Conservation (phyloP, 2,797 vertebrate species). For the Enteromius paludinosus region DNA sequence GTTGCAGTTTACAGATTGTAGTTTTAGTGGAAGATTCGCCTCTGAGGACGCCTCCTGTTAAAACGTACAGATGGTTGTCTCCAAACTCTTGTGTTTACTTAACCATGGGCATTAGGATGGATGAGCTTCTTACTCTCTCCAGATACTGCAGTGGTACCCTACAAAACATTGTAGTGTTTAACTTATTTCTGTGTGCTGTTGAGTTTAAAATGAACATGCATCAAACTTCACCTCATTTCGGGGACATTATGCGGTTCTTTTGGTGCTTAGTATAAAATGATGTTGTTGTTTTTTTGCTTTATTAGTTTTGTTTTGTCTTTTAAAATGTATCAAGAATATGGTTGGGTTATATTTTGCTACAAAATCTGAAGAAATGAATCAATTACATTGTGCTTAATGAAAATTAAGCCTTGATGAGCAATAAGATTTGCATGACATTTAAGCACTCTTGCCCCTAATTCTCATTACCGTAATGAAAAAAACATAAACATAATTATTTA, state of each 20-base stretch:
- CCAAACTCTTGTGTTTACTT: conserved; percentile 47
- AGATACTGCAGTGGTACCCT: conserved; percentile 15
- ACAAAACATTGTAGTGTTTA: not conserved
- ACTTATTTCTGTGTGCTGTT: not conserved
- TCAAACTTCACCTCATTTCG: not conserved
- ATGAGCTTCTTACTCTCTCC: conserved; percentile 42
- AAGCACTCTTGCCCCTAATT: not conserved
- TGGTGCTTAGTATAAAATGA: not conserved
- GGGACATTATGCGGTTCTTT: not conserved
- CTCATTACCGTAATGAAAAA: conserved; percentile 12
- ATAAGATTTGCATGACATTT: conserved; percentile 13
- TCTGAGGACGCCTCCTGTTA: conserved; percentile 25
- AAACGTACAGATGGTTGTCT: conserved; percentile 50
- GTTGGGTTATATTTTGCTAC: not conserved
- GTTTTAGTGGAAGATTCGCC: conserved; percentile 5
- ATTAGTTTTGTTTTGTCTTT: not conserved
- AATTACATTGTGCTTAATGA: not conserved
- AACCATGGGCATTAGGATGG: conserved; percentile 50
- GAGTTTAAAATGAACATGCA: not conserved
- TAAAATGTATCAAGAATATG: not conserved
- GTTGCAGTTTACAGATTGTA: conserved; percentile 33
- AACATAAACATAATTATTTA: not conserved
- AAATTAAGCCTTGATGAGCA: not conserved
- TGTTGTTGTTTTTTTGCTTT: not conserved
- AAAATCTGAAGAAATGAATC: not conserved